phyloP scores from a whole-genome alignment of 2,888 invertebrate species.

The Arrhopalites spinosus region DNA sequence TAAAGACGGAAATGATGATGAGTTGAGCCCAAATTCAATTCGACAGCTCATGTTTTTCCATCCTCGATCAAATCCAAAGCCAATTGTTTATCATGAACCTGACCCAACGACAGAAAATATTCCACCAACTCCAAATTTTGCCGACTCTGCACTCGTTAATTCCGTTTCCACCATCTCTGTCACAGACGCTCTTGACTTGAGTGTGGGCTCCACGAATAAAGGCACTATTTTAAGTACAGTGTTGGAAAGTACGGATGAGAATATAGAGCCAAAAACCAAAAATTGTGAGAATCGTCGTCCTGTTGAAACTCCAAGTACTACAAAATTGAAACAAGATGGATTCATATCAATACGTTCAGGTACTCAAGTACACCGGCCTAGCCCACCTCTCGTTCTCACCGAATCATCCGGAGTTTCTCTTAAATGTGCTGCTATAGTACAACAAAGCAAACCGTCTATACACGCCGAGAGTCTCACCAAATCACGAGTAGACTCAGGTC shows the following conservation, averaged over 20 bases:
- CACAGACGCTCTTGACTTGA: constrained; percentile 12
- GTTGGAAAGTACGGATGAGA: not conserved
- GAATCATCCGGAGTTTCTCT: not conserved
- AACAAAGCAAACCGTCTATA: not conserved
- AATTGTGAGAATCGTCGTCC: not conserved
- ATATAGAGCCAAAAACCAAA: not conserved
- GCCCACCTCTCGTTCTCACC: constrained; percentile 13
- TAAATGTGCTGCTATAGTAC: not conserved
- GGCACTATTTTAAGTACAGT: not conserved
- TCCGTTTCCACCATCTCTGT: not conserved
- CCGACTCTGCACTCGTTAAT: not conserved
- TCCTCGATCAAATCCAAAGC: not conserved
- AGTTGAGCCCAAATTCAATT: constrained; percentile 32
- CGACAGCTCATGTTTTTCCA: constrained; percentile 27
- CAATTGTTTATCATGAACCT: not conserved
- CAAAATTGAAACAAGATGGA: not conserved
- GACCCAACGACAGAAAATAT: constrained; percentile 1
- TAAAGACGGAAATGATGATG: not conserved
- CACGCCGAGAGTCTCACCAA: too few species aligned
- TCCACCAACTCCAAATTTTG: not conserved
- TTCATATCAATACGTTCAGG: not conserved
- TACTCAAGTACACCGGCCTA: not conserved
- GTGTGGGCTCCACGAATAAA: constrained; percentile 3
- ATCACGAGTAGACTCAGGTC: not conserved
- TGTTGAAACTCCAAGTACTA: not conserved